Evolutionary conservation across 92 coral and sea anemone species (phyloP).

Genomic region (Parazoanthus atlanticus): DNA sequence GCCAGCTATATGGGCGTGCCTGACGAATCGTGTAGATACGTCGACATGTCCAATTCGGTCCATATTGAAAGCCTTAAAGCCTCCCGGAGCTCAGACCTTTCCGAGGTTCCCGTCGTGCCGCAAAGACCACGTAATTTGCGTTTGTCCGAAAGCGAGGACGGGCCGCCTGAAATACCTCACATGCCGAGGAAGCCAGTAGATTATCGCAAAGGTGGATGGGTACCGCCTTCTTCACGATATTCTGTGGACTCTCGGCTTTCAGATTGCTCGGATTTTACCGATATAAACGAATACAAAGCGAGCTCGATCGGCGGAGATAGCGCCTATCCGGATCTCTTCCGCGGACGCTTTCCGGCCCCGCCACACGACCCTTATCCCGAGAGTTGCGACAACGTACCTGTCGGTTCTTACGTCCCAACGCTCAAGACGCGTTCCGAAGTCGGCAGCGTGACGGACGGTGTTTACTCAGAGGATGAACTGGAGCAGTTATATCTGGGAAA

Average conservation of each 20-base stretch:
- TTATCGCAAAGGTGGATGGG: slow-evolving; percentile 68
- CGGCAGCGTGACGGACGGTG: slow-evolving; percentile 83
- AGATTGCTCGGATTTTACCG: slow-evolving; percentile 83
- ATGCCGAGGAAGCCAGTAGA: slow-evolving; percentile 84
- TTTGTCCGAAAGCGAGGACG: slow-evolving; percentile 83
- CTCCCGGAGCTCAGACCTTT: slow-evolving; percentile 70
- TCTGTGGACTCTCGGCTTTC: slow-evolving; percentile 81
- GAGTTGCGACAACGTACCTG: slow-evolving; percentile 79
- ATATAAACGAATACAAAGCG: slow-evolving; percentile 58
- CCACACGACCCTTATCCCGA: slow-evolving; percentile 91
- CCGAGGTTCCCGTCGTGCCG: slow-evolving; percentile 78
- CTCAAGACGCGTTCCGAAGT: slow-evolving; percentile 78
- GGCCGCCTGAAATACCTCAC: slow-evolving; percentile 67
- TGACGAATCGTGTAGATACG: slow-evolving; percentile 61
- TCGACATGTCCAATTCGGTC: slow-evolving; percentile 69
- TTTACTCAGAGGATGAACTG: slow-evolving; percentile 80
- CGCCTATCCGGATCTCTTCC: slow-evolving; percentile 70
- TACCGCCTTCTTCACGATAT: slow-evolving; percentile 72
- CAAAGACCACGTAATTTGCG: slow-evolving; percentile 82
- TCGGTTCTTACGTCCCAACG: slow-evolving; percentile 81
- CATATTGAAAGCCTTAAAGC: slow-evolving; percentile 75
- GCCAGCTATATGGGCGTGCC: slow-evolving; percentile 78
- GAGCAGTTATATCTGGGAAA: slow-evolving; percentile 88
- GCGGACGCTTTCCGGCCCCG: slow-evolving; percentile 84
- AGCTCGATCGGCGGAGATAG: slow-evolving; percentile 64